Evolutionary conservation across 2,888 invertebrate species (phyloP), one percentile per base, ranked within the genome.

Genomic region (Ditula angustiorana): DNA sequence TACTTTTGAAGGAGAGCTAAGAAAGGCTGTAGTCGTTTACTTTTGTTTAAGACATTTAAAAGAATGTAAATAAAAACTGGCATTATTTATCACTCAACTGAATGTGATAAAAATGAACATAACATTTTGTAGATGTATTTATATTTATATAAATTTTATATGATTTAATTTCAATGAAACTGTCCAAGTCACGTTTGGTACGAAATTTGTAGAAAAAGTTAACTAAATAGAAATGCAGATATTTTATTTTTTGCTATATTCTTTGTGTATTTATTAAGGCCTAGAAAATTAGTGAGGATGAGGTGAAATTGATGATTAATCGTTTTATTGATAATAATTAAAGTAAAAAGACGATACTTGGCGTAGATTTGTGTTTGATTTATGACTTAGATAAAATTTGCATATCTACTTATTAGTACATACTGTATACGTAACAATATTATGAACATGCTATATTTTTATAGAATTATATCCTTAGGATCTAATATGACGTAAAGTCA

Each of bases 371-470:
- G 19, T 41, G 5, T 26, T 19, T 1, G 3, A 19, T 41, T 7
- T 10, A 41, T 41, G 2, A 19, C 13, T 33, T 35, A 13, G 5
- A 41, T 41, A 19, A 37, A 5, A 35, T 35, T 5, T 37, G 37
- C 37, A 13, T 19, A 19, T 41, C 10, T 41, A 41, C 19, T 41
- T 41, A 41, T 41, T 16, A 16, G 5, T 7, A 1, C 35, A 19
- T 7, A 2, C 19, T 41, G 10, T 41, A 19, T 41, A 41, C 41
- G 41, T 41, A 41, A 41, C 8, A n/a, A n/a, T n/a, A n/a, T n/a
- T n/a, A 41, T 16, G 41, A 7, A 60, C 13, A 44, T 26, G 13
- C 33, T 41, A 41, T 50, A 50, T 61, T 41, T 52, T 44, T 52
- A 61, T 61, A 44, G 30, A 24, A 49, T 49, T 41, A 44, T 60